Evolutionary conservation across 2,113 vertebrate species (phyloP).

Genomic region (Isurus oxyrinchus): DNA sequence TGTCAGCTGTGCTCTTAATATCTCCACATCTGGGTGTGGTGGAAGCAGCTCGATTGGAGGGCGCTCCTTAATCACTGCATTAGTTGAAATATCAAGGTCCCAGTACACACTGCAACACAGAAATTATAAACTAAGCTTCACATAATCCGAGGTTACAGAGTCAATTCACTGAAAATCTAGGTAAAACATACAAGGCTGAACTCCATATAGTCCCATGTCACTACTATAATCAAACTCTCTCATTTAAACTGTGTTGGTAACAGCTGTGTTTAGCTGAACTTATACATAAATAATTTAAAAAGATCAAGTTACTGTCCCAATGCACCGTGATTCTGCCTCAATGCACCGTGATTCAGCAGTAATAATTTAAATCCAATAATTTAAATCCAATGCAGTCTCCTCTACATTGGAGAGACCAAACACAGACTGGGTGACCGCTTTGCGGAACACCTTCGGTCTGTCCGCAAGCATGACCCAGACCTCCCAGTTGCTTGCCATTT

Average conservation of each 20-base stretch:
- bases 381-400: too few relatives aligned
- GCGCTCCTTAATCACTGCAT: slow-evolving; percentile 80
- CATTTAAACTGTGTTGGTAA: neutral
- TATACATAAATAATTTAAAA: neutral
- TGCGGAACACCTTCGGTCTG: too few relatives aligned
- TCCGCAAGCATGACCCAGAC: too few relatives aligned
- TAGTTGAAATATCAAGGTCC: slow-evolving; percentile 93
- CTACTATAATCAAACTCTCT: neutral
- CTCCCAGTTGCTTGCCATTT: too few relatives aligned
- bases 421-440: too few relatives aligned
- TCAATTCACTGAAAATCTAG: neutral
- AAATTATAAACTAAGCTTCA: neutral
- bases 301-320: neutral
- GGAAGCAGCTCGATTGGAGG: slow-evolving; percentile 66
- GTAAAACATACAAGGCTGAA: neutral
- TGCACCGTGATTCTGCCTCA: neutral
- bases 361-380: too few relatives aligned
- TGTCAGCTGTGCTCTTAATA: slow-evolving; percentile 86
- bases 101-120: slow-evolving; percentile 70
- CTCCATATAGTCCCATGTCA: neutral
- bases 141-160: neutral
- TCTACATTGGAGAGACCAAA: too few relatives aligned
- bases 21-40: slow-evolving; percentile 85
- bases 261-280: neutral
- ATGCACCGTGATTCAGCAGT: neutral